Percentiles rank a stretch among this genome's conserved stretches.
Conservation (phyloP, 2,113 vertebrate species). For the Oncorhynchus masou region DNA sequence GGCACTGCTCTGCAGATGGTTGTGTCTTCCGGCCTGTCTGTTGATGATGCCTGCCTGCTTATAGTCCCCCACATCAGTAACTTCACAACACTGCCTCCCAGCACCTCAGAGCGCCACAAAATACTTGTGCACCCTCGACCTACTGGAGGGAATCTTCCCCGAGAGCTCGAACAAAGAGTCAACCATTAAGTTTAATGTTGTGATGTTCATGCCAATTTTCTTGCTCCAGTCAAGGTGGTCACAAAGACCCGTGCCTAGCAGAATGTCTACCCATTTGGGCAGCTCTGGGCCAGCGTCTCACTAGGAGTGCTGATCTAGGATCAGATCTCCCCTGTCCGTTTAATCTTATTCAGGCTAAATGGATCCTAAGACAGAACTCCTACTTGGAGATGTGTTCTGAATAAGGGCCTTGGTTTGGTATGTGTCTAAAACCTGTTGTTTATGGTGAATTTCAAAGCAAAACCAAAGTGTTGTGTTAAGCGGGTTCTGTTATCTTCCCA, state of each 20-base stretch:
- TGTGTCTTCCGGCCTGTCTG: conserved; percentile 3
- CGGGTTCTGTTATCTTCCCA: background rate
- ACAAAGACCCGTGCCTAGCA: background rate
- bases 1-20: conserved; percentile 19
- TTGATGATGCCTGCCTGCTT: background rate
- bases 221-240: background rate
- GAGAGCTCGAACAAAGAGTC: conserved; percentile 3
- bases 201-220: background rate
- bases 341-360: background rate
- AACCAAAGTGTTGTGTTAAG: background rate
- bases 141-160: background rate
- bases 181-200: background rate
- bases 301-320: background rate
- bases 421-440: background rate
- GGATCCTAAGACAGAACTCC: too few species aligned
- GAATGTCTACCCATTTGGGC: background rate
- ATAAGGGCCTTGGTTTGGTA: background rate
- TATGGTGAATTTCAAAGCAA: background rate
- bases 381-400: background rate
- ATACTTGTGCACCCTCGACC: conserved; percentile 4
- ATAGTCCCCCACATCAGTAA: background rate
- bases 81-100: conserved; percentile 19
- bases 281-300: background rate
- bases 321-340: background rate
- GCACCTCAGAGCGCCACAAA: conserved; percentile 6